Evolutionary conservation across 2,113 vertebrate species (phyloP).

Genomic region (Eudorcas thomsonii): DNA sequence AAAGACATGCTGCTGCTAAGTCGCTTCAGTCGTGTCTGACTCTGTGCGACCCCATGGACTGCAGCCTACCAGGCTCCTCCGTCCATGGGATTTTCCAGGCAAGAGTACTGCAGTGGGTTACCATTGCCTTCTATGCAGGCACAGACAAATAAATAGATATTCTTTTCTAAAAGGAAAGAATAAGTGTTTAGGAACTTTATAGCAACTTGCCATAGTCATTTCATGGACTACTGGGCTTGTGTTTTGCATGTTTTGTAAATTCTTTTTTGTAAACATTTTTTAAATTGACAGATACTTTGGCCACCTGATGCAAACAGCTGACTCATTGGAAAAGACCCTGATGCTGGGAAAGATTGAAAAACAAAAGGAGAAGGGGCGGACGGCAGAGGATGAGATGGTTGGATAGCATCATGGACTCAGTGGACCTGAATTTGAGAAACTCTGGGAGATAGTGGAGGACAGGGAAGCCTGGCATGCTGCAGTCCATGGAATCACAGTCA

Average conservation of each 20-base stretch:
- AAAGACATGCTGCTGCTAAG: neutral
- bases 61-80: too few relatives aligned
- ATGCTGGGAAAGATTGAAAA: neutral
- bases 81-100: too few relatives aligned
- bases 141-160: neutral
- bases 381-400: neutral
- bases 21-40: too few relatives aligned
- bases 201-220: neutral
- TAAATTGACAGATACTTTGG: neutral
- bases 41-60: too few relatives aligned
- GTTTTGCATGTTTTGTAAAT: neutral
- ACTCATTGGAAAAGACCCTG: neutral
- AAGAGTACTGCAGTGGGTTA: too few relatives aligned
- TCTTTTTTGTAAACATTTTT: neutral
- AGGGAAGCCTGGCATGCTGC: neutral
- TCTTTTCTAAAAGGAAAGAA: neutral
- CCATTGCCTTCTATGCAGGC: neutral
- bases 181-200: neutral
- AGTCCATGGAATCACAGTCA: neutral
- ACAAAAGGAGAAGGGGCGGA: neutral
- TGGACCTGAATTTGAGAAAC: neutral
- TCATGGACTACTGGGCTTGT: neutral
- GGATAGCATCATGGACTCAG: neutral
- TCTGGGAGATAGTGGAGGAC: neutral
- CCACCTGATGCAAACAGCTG: neutral